phyloP scores from a whole-genome alignment of 1,140 invertebrate genomes.

The Pentalonia nigronervosa region DNA sequence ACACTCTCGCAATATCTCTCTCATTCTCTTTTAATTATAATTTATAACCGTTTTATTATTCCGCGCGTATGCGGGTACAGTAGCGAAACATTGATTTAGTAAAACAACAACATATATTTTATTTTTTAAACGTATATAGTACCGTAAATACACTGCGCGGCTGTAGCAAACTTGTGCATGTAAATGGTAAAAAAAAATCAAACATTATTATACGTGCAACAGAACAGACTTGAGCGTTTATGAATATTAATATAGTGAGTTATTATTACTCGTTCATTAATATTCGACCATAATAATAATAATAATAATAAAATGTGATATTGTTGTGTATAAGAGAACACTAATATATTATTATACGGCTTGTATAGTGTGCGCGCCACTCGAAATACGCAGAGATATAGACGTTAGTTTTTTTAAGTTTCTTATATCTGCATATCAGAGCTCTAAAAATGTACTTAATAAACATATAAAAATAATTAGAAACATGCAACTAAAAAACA shows the following conservation, averaged over 20 bases:
- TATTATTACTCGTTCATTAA: conserved; percentile 18
- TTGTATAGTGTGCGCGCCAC: neutral
- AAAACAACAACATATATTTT: conserved; percentile 2
- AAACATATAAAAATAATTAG: no score
- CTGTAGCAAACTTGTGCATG: neutral
- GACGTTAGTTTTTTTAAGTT: neutral
- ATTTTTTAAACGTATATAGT: neutral
- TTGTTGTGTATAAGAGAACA: neutral
- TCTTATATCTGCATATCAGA: neutral
- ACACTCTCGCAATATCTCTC: neutral
- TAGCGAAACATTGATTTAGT: conserved; percentile 23
- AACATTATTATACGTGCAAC: neutral
- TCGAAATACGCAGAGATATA: neutral
- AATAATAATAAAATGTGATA: neutral
- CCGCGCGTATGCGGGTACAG: conserved; percentile 31
- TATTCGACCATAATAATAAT: neutral
- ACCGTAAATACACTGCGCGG: neutral
- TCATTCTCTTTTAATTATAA: neutral
- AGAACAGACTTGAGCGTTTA: neutral
- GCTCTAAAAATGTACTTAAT: neutral
- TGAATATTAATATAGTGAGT: neutral
- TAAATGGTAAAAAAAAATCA: neutral
- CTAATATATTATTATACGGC: neutral
- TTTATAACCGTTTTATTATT: conserved; percentile 18
- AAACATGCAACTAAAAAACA: no score